Evolutionary conservation across 2,113 vertebrate species (phyloP), one percentile per base, ranked within the genome.

Genomic region (Ovis aries): DNA sequence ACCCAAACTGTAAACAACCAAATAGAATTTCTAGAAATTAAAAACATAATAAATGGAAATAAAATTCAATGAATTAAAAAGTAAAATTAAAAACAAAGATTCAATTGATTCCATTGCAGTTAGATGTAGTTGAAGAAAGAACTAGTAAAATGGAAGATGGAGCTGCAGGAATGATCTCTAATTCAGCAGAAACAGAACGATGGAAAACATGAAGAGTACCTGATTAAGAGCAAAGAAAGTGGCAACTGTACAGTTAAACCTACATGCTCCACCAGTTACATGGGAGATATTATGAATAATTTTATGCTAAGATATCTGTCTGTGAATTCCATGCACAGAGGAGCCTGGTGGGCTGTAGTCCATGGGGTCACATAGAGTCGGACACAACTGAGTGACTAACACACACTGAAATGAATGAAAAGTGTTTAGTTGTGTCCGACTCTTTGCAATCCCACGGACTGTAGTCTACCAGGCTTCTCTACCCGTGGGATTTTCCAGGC

Each of bases 21-120:
- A 27, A 29, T 55, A 40, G 59, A 83, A 87, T 77, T 90, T 83
- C 60, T 83, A 43, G 53, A 87, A 94, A 27, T 55, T 16, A 91
- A 97, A 91, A 53, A 36, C 21, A 36, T 8, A 59, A 82, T 80
- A 82, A 36, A n/a, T 21, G 25, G 53, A 81, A 62, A 16, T 81
- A 50, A 90, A 55, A 48, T 17, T 60, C 31, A 55, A 33, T 7
- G 10, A 31, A 52, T 71, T 90, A 43, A 27, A 78, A 71, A 40
- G 84, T 45, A 53, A 78, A 90, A 55, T 21, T 36, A 78, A 53
- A 64, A 57, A 8, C 23, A 19, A 25, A 74, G 29, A 23, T 48
- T 90, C 4, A 14, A 6, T 11, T 11, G 14, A 40, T 45, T 40
- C 15, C 25, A 1, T 5, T 78, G 45, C 36, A 33, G n/a, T 50